Conservation (phyloP, 2,113 vertebrate species). For the Zapus hudsonius region DNA sequence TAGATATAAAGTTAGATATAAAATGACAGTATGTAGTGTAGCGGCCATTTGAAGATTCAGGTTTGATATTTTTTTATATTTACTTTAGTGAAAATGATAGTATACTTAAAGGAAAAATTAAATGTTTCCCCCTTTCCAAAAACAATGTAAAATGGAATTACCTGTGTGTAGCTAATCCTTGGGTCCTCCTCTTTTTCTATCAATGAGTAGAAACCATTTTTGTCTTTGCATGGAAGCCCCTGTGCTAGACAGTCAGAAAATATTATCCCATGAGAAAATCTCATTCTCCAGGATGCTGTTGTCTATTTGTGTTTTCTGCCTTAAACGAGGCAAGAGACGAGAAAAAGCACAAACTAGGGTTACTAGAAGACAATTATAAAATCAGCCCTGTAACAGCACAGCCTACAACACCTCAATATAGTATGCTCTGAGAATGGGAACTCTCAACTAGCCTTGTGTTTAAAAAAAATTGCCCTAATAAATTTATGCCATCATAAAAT, state of each 20-base stretch:
- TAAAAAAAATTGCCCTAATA: slow-evolving; percentile 70
- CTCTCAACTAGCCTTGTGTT: slow-evolving; percentile 66
- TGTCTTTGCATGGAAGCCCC: slow-evolving; percentile 60
- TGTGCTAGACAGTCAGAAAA: background rate
- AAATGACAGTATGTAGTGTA: slow-evolving; percentile 37
- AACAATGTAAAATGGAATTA: slow-evolving; percentile 68
- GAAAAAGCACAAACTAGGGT: slow-evolving; percentile 56
- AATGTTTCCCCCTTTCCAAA: slow-evolving; percentile 56
- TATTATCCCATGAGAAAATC: slow-evolving; percentile 63
- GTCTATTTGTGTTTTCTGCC: slow-evolving; percentile 68
- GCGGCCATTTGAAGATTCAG: slow-evolving; percentile 64
- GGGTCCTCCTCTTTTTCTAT: background rate
- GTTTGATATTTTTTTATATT: slow-evolving; percentile 69
- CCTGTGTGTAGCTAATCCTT: slow-evolving; percentile 63
- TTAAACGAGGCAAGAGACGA: slow-evolving; percentile 68
- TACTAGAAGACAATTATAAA: slow-evolving; percentile 28
- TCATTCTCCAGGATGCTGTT: slow-evolving; percentile 59
- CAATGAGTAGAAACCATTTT: slow-evolving; percentile 38
- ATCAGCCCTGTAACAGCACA: slow-evolving; percentile 61
- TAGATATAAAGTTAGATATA: background rate
- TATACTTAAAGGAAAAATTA: slow-evolving; percentile 73
- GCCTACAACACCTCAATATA: slow-evolving; percentile 68
- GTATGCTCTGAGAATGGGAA: slow-evolving; percentile 75
- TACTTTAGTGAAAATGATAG: slow-evolving; percentile 67
- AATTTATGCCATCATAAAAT: slow-evolving; percentile 79